phyloP scores from a whole-genome alignment of 53 echinoderm and acorn worm species.

The Arbacia lixula region DNA sequence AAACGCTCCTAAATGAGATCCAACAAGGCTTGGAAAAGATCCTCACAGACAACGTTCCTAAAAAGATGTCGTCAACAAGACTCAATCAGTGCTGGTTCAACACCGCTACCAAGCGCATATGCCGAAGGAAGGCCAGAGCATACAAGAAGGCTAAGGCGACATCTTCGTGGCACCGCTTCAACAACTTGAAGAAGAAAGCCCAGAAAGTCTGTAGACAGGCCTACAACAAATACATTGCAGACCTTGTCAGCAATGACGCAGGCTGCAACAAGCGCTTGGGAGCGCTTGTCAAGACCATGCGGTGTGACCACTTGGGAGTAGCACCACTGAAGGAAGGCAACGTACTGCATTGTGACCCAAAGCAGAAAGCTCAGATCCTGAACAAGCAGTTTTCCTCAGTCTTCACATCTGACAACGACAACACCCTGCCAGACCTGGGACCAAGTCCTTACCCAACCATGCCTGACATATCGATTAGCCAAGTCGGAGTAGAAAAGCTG shows the following conservation, averaged over 20 bases:
- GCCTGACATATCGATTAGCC: slow-evolving; percentile 19
- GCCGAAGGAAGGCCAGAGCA: slow-evolving; percentile 9
- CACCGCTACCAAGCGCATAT: neutral
- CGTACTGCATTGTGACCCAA: slow-evolving; percentile 31
- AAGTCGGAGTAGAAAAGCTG: slow-evolving; percentile 52
- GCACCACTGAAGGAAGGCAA: slow-evolving; percentile 51
- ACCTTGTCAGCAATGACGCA: slow-evolving; percentile 25
- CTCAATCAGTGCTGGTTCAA: slow-evolving; percentile 24
- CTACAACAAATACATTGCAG: slow-evolving; percentile 30
- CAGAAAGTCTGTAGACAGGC: slow-evolving; percentile 5
- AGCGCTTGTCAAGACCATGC: slow-evolving; percentile 28
- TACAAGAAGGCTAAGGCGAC: slow-evolving; percentile 8
- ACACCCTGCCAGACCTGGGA: slow-evolving; percentile 38
- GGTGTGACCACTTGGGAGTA: slow-evolving; percentile 55
- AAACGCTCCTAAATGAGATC: neutral
- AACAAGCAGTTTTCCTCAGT: slow-evolving; percentile 49
- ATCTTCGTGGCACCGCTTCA: neutral
- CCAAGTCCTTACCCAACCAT: slow-evolving; percentile 35
- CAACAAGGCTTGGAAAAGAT: neutral
- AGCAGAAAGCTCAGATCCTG: neutral
- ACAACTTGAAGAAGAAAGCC: neutral
- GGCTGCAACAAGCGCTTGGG: slow-evolving; percentile 29
- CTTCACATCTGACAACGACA: neutral
- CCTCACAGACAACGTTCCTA: slow-evolving; percentile 33
- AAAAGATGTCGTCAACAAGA: slow-evolving; percentile 29